Percentiles rank a stretch among this genome's conserved stretches.
These are phyloP conservation scores for Galaxea fascicularis DNA, from an alignment of 92 coral and sea anemone genomes.

Conservation along the genomic window DNA sequence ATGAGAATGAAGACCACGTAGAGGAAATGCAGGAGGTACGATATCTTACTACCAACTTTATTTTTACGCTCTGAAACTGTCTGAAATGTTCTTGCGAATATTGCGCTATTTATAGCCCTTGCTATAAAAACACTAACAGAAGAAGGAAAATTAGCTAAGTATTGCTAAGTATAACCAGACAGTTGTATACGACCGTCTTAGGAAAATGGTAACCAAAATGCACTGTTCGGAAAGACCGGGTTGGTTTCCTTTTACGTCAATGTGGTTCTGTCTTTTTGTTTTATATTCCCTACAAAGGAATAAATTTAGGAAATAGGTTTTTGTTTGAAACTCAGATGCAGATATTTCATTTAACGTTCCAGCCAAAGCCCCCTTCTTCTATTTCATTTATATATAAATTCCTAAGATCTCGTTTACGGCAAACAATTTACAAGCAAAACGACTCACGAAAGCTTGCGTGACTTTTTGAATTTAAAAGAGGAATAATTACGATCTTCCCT, in stretches of 20 bases:
- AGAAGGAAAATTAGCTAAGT: neutral
- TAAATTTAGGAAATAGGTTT: too few relatives aligned
- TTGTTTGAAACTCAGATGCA: too few relatives aligned
- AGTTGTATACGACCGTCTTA: neutral
- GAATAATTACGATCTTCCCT: neutral
- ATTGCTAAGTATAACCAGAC: neutral
- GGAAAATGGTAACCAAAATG: neutral
- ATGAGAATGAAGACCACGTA: neutral
- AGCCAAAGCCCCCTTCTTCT: neutral
- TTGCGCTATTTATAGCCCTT: neutral
- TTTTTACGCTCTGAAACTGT: neutral
- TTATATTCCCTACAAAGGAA: neutral
- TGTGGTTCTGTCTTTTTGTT: neutral
- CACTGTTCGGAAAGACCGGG: neutral
- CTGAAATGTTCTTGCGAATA: neutral
- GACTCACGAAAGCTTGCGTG: neutral
- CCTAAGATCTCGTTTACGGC: neutral
- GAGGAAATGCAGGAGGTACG: conserved; percentile 3
- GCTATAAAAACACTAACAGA: neutral
- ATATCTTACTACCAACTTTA: neutral
- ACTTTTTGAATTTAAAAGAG: too few relatives aligned
- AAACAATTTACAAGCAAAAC: neutral
- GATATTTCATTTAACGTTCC: too few relatives aligned
- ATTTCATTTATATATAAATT: too few relatives aligned
- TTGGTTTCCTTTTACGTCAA: neutral